Base-by-base conservation (phyloP, 1,140 invertebrate genomes). In the Theocolax elegans region DNA sequence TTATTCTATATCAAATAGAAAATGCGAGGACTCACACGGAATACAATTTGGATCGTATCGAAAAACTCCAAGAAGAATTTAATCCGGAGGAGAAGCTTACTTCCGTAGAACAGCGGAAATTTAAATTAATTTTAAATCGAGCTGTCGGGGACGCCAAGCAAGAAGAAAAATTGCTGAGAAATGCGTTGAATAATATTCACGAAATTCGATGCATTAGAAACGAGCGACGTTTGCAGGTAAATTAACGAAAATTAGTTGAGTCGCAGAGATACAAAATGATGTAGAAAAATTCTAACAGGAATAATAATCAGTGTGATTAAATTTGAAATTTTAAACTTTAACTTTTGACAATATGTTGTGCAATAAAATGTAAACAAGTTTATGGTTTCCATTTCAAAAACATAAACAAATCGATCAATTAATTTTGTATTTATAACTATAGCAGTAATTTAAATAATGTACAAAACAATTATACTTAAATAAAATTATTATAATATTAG, bases 191-290 rank as follows among this genome's bases (percentile, higher is more conserved):
- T 19, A 93, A 94, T 79, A 96, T 98, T 59, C 91, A 93, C 78
- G 95, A 97, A 83, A 96, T 98, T 54, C 88, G 95, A 56, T 89
- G 90, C n/a, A 94, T 97, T 27, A 89, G 92, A 75, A 94, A 96
- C 84, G 93, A 96, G 76, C 87, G 94, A 40, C 88, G 94, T 70
- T 92, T 95, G 72, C 92, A 94, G 84, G 91, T 91, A 19, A 64
- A 27, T 17, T 9, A 67, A 58, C 9, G 44, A 51, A 21, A 10
- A 25, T 48, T 23, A 3, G 21, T 40, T n/a, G n/a, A n/a, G n/a
- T n/a, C n/a, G n/a, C n/a, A n/a, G n/a, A n/a, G n/a, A n/a, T n/a
- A n/a, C n/a, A n/a, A n/a, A n/a, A n/a, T n/a, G n/a, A n/a, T n/a
- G n/a, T n/a, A n/a, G n/a, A n/a, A n/a, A n/a, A n/a, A n/a, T n/a